Percentiles rank a stretch among this genome's conserved stretches.
Evolutionary conservation across 2,888 invertebrate species (phyloP).

Genomic region (Mylabris sibirica): DNA sequence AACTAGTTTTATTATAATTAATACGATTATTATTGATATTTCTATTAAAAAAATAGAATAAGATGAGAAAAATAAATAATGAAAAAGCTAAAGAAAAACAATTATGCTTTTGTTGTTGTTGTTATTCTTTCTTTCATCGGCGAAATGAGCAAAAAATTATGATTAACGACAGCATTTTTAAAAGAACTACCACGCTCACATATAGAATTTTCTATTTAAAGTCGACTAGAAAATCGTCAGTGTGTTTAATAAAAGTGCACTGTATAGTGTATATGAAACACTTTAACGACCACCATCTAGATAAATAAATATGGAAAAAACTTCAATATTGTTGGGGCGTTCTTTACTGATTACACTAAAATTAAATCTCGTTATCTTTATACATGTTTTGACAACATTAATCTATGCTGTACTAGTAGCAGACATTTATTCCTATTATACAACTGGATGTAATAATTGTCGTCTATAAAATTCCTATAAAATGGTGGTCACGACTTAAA

Average conservation of each 20-base stretch:
- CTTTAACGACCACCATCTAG: neutral
- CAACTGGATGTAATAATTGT: constrained; percentile 3
- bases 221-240: neutral
- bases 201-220: constrained; percentile 5
- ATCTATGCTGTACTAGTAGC: neutral
- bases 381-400: too few relatives aligned
- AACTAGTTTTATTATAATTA: constrained; percentile 3
- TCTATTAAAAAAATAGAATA: neutral
- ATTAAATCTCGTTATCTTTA: neutral
- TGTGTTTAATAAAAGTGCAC: neutral
- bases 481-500: neutral
- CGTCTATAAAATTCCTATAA: neutral
- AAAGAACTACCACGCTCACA: neutral
- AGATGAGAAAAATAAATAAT: too few relatives aligned
- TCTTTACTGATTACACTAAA: neutral
- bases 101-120: neutral
- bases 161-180: neutral
- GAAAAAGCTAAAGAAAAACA: neutral
- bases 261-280: neutral
- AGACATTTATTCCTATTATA: neutral
- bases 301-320: neutral
- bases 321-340: neutral
- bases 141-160: constrained; percentile 12
- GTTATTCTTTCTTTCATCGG: constrained; percentile 4
- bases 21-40: neutral